Conservation (phyloP, 2,888 invertebrate genomes). For the Colletes collaris region DNA sequence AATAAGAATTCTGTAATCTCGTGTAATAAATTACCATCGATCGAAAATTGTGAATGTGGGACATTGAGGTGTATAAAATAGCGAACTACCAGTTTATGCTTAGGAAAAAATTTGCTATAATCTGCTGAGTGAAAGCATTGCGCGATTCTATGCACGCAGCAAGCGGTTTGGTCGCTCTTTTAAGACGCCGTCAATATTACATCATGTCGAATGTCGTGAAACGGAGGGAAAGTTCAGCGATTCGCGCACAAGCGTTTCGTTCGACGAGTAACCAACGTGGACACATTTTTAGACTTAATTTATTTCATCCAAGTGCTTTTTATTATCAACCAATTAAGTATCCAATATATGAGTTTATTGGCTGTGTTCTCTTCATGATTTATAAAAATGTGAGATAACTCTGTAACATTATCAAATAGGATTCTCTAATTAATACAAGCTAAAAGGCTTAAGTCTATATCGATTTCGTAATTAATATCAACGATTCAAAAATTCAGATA, state of each 20-base stretch:
- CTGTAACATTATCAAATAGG: no score
- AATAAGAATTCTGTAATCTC: no score
- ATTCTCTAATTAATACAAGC: no score
- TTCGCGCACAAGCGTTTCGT: not conserved
- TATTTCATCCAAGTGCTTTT: not conserved
- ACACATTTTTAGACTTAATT: not conserved
- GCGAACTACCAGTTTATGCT: not conserved
- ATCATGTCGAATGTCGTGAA: conserved; percentile 8
- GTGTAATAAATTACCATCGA: not conserved
- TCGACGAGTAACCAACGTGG: not conserved
- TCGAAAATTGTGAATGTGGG: not conserved
- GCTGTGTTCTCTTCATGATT: no score
- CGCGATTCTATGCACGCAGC: not conserved
- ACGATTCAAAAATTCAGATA: no score
- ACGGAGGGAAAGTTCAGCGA: conserved; percentile 33
- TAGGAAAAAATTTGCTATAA: not conserved
- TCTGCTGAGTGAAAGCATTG: conserved; percentile 35
- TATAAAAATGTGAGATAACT: no score
- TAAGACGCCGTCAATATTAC: conserved; percentile 27
- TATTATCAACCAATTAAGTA: no score
- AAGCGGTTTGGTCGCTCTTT: conserved; percentile 2
- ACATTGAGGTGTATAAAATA: not conserved
- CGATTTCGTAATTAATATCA: no score
- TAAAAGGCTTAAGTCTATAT: no score
- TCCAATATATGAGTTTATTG: no score